Percentiles rank a stretch among this genome's conserved stretches.
Evolutionary conservation across 2,888 invertebrate species (phyloP).

Genomic region (Apodemia hepburni): DNA sequence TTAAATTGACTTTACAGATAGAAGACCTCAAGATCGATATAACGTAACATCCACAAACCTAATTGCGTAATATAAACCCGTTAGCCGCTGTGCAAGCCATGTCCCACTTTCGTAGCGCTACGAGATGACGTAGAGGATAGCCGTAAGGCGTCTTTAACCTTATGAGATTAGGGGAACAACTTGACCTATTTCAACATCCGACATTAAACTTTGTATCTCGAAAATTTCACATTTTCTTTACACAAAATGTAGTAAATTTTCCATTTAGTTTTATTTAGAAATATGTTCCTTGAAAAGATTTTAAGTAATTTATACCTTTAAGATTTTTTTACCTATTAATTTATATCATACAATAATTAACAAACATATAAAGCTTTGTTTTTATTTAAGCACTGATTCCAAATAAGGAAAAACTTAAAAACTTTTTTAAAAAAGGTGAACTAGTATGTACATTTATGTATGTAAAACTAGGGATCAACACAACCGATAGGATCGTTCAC

Average conservation of each 20-base stretch:
- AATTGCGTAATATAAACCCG: slow-evolving; percentile 10
- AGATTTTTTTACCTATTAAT: too few species aligned
- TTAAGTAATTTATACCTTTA: too few species aligned
- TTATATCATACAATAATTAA: too few species aligned
- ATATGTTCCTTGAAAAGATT: background rate
- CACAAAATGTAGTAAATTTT: background rate
- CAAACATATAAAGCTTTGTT: too few species aligned
- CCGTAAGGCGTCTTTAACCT: slow-evolving; percentile 37
- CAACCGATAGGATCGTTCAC: too few species aligned
- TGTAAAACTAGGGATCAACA: too few species aligned
- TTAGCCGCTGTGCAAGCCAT: slow-evolving; percentile 13
- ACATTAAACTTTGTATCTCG: slow-evolving; percentile 23
- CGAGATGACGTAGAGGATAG: slow-evolving; percentile 31
- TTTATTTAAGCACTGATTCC: too few species aligned
- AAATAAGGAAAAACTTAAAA: too few species aligned
- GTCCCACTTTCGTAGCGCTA: slow-evolving; percentile 24
- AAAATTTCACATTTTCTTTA: slow-evolving; percentile 9
- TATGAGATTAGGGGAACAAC: slow-evolving; percentile 33
- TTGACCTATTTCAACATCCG: slow-evolving; percentile 34
- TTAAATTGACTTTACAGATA: background rate
- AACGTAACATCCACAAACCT: slow-evolving; percentile 1
- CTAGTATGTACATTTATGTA: too few species aligned
- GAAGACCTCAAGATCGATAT: background rate
- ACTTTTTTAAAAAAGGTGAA: too few species aligned
- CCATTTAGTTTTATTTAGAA: background rate